phyloP scores from a whole-genome alignment of 2,888 invertebrate genomes.

The Leucophenga maculata region DNA sequence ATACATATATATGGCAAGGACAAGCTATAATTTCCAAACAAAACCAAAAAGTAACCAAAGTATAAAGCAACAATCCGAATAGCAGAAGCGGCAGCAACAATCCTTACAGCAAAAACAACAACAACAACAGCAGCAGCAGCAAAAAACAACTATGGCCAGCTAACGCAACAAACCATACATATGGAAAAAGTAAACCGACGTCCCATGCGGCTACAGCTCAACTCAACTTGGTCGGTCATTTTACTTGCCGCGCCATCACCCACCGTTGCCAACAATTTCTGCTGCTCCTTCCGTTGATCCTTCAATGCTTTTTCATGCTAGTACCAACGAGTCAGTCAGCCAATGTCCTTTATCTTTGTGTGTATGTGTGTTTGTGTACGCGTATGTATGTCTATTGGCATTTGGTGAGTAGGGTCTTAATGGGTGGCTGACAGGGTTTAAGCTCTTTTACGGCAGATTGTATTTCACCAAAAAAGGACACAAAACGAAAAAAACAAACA shows the following conservation, averaged over 20 bases:
- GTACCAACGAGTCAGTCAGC: slow-evolving; percentile 7
- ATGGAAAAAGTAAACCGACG: slow-evolving; percentile 52
- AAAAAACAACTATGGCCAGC: slow-evolving; percentile 53
- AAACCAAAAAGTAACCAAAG: slow-evolving; percentile 21
- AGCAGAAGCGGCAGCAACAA: slow-evolving; percentile 3
- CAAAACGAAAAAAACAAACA: slow-evolving; percentile 17
- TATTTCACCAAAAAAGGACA: slow-evolving; percentile 49
- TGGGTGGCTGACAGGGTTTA: slow-evolving; percentile 67
- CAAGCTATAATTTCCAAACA: slow-evolving; percentile 59
- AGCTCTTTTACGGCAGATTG: slow-evolving; percentile 66
- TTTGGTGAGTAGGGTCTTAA: slow-evolving; percentile 58
- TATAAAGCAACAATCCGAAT: slow-evolving; percentile 42
- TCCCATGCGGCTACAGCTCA: slow-evolving; percentile 53
- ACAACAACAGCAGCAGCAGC: slow-evolving; percentile 47
- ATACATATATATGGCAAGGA: slow-evolving; percentile 42
- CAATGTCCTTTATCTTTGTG: slow-evolving; percentile 16
- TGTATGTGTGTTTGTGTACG: slow-evolving; percentile 21
- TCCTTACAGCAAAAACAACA: slow-evolving; percentile 19
- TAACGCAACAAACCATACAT: slow-evolving; percentile 50
- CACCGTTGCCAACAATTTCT: slow-evolving; percentile 12
- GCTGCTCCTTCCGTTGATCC: neutral
- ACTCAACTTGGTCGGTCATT: slow-evolving; percentile 46
- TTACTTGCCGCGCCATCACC: slow-evolving; percentile 33
- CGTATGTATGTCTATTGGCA: slow-evolving; percentile 39
- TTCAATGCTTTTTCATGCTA: neutral